These are phyloP conservation scores for Aleadryas rufinucha DNA, from an alignment of 2,113 vertebrate species.

Conservation along the genomic window DNA sequence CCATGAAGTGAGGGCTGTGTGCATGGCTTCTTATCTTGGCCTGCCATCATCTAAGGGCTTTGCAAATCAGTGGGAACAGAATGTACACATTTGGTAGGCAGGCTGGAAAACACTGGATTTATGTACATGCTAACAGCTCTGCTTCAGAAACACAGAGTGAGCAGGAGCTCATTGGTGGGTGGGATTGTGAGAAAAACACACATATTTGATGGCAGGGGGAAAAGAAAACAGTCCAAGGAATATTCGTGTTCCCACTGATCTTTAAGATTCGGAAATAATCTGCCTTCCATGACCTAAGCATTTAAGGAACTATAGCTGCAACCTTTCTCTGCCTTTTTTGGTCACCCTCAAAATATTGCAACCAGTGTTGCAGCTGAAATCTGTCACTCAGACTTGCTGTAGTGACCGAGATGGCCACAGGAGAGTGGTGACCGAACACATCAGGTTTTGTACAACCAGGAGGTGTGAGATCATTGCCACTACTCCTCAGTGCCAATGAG, in stretches of 20 bases:
- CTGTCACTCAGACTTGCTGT: background rate
- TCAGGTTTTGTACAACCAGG: background rate
- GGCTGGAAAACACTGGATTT: background rate
- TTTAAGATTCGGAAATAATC: background rate
- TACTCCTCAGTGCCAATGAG: background rate
- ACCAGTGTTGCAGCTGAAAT: background rate
- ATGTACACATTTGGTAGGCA: fast-evolving
- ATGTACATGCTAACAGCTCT: background rate
- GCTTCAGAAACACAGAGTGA: background rate
- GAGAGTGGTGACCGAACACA: background rate
- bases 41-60: background rate
- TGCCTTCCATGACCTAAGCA: background rate
- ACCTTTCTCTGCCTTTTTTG: background rate
- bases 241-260: background rate
- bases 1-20: background rate
- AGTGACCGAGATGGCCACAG: background rate
- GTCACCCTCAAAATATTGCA: background rate
- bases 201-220: background rate
- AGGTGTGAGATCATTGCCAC: background rate
- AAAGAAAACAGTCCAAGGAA: background rate
- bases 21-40: background rate
- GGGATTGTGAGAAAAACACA: background rate
- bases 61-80: background rate
- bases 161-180: background rate
- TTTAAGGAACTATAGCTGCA: background rate